These are phyloP conservation scores for Leptoclinus maculatus DNA, from an alignment of 2,797 vertebrate species.

Conservation along the genomic window DNA sequence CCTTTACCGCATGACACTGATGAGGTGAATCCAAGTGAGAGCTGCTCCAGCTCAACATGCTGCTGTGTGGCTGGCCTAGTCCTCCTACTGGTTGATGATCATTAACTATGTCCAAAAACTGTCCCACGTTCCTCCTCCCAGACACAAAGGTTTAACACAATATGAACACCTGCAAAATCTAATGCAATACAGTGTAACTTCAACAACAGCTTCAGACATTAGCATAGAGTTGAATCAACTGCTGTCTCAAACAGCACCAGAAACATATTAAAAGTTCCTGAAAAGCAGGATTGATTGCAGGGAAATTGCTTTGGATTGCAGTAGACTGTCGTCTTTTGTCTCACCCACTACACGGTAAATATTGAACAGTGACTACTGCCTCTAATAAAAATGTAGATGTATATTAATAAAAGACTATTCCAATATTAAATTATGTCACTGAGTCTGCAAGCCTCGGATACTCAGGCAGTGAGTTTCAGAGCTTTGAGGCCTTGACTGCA, in stretches of 20 bases:
- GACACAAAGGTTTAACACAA: background rate
- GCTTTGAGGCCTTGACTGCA: background rate
- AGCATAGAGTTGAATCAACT: background rate
- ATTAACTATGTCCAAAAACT: background rate
- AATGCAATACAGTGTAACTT: background rate
- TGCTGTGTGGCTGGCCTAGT: background rate
- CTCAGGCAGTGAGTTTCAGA: background rate
- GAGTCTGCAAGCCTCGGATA: background rate
- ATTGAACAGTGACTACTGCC: background rate
- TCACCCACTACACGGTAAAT: background rate
- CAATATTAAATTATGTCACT: background rate
- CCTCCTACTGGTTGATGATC: background rate
- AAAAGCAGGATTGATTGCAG: constrained; percentile 14
- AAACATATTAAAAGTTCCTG: background rate
- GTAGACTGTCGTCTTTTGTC: background rate
- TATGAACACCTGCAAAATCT: background rate
- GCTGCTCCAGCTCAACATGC: background rate
- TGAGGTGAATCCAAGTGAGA: constrained; percentile 12
- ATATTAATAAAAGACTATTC: background rate
- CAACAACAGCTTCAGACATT: background rate
- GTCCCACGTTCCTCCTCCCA: background rate
- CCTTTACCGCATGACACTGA: background rate
- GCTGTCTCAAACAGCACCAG: background rate
- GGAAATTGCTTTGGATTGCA: constrained; percentile 9
- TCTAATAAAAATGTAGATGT: background rate